Percentiles rank a stretch among this genome's conserved stretches.
Conservation (phyloP, 2,797 vertebrate genomes). For the Xenentodon cancila region DNA sequence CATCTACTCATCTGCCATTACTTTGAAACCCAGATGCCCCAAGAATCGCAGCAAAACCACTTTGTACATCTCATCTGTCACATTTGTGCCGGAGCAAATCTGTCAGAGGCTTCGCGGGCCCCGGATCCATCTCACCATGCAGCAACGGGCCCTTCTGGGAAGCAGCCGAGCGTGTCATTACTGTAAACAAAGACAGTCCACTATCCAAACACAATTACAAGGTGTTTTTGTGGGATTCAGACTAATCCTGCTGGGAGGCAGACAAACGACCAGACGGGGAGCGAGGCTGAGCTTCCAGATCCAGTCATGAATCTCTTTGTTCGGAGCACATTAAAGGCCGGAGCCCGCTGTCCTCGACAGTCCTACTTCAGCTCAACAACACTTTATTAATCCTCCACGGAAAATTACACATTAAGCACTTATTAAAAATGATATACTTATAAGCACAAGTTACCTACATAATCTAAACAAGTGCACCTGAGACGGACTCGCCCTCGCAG, state of each 20-base stretch:
- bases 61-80: conserved; percentile 46
- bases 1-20: neutral
- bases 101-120: no score
- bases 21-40: conserved; percentile 24
- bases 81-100: conserved; percentile 12
- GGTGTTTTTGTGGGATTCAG: conserved; percentile 14
- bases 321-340: no score
- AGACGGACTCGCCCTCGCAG: no score
- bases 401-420: no score
- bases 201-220: conserved; percentile 15
- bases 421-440: no score
- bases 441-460: no score
- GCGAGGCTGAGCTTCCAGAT: neutral
- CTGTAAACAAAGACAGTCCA: conserved; percentile 2
- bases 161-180: conserved; percentile 4
- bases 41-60: conserved; percentile 25
- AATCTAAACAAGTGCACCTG: no score
- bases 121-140: conserved; percentile 11
- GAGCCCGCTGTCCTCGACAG: no score
- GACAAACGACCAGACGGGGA: conserved; percentile 4
- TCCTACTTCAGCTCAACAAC: no score
- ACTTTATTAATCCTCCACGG: no score
- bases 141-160: conserved; percentile 1
- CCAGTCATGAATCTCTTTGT: no score
- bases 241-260: conserved; percentile 13